Percentiles rank a stretch among this genome's conserved stretches.
phyloP scores from a whole-genome alignment of 2,797 vertebrate species.

The Dromococcyx pavoninus region DNA sequence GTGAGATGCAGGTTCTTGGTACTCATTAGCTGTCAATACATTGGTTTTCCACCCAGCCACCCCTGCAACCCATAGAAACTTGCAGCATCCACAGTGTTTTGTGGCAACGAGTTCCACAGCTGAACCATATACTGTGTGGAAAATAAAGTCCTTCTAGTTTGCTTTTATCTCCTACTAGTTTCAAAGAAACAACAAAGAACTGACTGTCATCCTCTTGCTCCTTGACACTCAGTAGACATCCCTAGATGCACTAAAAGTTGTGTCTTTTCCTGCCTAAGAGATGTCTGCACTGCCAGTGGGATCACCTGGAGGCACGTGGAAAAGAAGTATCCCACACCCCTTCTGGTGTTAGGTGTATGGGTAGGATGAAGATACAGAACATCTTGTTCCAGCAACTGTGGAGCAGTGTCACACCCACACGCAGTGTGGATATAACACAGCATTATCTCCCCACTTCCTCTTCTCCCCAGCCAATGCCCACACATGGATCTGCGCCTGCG shows the following conservation, averaged over 20 bases:
- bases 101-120: neutral
- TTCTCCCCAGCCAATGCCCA: neutral
- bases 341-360: neutral
- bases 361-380: neutral
- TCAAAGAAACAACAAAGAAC: neutral
- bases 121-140: neutral
- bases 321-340: neutral
- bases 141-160: neutral
- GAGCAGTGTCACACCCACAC: neutral
- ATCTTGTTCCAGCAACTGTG: accelerated
- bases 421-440: too few relatives aligned
- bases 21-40: neutral
- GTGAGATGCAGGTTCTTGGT: neutral
- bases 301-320: neutral
- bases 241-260: neutral
- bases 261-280: neutral
- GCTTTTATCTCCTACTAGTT: neutral
- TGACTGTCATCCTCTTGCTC: neutral
- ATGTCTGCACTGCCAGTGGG: neutral
- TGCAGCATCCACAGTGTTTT: neutral
- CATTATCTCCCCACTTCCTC: neutral
- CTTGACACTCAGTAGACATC: neutral
- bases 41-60: neutral
- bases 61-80: neutral
- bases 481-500: neutral